Conservation (phyloP, 2,113 vertebrate species). For the Eptesicus fuscus region DNA sequence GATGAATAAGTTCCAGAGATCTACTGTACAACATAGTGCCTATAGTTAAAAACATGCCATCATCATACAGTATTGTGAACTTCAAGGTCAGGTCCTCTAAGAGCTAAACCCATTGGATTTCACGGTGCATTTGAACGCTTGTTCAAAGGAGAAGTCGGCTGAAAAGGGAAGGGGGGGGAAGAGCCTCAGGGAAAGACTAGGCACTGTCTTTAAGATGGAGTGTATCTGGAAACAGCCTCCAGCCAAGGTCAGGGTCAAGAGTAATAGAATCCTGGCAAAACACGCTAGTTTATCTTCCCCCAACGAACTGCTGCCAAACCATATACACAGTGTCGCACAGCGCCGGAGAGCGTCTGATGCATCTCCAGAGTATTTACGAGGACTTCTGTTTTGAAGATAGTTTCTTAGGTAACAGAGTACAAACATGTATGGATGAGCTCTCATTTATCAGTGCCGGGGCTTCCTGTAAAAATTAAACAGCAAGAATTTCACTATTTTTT, state of each 20-base stretch:
- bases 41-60: rapidly evolving
- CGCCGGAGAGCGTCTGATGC: slow-evolving; percentile 83
- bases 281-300: slow-evolving; percentile 84
- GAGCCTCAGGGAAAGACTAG: slow-evolving; percentile 54
- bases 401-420: slow-evolving; percentile 90
- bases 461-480: slow-evolving; percentile 78
- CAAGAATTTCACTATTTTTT: slow-evolving; percentile 50
- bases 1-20: neutral
- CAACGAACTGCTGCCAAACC: slow-evolving; percentile 83
- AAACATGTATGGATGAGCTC: slow-evolving; percentile 83
- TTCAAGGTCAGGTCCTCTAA: neutral
- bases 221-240: slow-evolving; percentile 84
- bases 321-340: slow-evolving; percentile 82
- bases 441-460: slow-evolving; percentile 80
- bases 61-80: too few species aligned
- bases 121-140: neutral
- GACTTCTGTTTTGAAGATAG: slow-evolving; percentile 93
- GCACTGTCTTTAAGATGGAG: slow-evolving; percentile 78
- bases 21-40: neutral
- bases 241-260: slow-evolving; percentile 86
- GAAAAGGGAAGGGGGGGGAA: slow-evolving; percentile 36
- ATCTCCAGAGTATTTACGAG: slow-evolving; percentile 87
- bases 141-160: neutral
- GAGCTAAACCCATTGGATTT: neutral
- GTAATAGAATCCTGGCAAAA: slow-evolving; percentile 86